phyloP scores from a whole-genome alignment of 2,888 invertebrate genomes.

The Athalia cordata region DNA sequence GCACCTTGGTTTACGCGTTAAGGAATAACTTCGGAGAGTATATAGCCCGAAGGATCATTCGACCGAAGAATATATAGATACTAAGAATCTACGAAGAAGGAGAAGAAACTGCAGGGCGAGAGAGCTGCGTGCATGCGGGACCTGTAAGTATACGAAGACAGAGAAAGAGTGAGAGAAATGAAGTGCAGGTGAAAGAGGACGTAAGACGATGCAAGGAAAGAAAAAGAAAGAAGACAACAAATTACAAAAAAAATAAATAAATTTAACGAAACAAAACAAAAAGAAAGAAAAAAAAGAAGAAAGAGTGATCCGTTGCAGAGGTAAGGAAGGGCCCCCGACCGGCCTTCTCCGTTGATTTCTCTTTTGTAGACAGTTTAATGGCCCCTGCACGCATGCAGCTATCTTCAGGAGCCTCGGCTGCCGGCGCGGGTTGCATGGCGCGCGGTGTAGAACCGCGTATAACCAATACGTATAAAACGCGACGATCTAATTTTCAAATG shows the following conservation, averaged over 20 bases:
- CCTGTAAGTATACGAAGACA: neutral
- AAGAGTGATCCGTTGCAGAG: conserved; percentile 24
- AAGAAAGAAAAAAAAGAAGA: conserved; percentile 14
- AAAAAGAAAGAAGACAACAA: neutral
- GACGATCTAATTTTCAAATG: conserved; percentile 62
- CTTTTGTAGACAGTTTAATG: conserved; percentile 69
- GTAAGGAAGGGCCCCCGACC: conserved; percentile 39
- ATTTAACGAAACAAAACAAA: neutral
- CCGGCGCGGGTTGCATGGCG: conserved; percentile 62
- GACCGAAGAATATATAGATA: too few species aligned
- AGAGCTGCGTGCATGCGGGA: too few species aligned
- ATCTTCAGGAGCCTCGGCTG: conserved; percentile 48
- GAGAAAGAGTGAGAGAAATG: too few species aligned
- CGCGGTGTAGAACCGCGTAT: too few species aligned
- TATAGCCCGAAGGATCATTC: conserved; percentile 11
- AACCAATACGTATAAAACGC: too few species aligned
- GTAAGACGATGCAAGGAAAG: neutral
- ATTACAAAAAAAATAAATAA: neutral
- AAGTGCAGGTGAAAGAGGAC: neutral
- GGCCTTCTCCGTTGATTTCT: conserved; percentile 58
- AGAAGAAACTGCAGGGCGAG: neutral
- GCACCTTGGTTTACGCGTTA: neutral
- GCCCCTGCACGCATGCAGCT: conserved; percentile 59
- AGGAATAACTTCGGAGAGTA: too few species aligned
- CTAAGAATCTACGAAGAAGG: neutral